Evolutionary conservation across 1,140 invertebrate genomes (phyloP), one percentile per base, ranked within the genome.

Genomic region (Diorhabda sublineata): DNA sequence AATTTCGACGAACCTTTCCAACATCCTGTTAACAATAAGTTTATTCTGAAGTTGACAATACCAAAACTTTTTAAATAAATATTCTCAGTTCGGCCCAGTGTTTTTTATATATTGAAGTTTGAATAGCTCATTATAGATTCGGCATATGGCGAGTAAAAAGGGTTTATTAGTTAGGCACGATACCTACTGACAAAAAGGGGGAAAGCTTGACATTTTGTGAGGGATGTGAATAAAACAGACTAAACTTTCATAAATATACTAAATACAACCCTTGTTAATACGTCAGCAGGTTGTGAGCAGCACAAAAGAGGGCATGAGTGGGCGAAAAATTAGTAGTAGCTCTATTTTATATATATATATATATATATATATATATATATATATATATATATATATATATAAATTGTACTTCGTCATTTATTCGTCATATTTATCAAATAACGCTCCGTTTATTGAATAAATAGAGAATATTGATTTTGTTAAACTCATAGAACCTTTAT

Each of bases 131-230:
- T 61, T 42, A 61, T 61, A 61, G 42, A 61, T 42, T 42, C 59
- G 42, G 59, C 59, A 61, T 61, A 61, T 61, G 59, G 59, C 42
- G 59, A 61, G 3, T 61, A 42, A 61, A 26, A 61, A 42, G 59
- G 59, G 59, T 61, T 61, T 61, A 61, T 61, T 61, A 61, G 42
- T 52, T n/a, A 4, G 47, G 42, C 59, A 61, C 59, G 59, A 61
- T 61, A 61, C 59, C 47, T 52, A 8, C 4, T 52, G 47, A 52
- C 42, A 61, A 61, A 58, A 43, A 43, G 9, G 42, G 59, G 59
- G 59, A 61, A 61, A 61, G 26, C 42, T 61, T 61, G 59, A 61
- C 59, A 43, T 61, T 61, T 61, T 42, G 26, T 43, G 26, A 61
- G 59, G 59, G 59, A 61, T 61, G 59, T 26, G 59, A 43, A 61